Percentiles rank a stretch among this genome's conserved stretches.
These are phyloP conservation scores for Gonioctena quinquepunctata DNA, from an alignment of 1,140 invertebrate species.

Conservation along the genomic window DNA sequence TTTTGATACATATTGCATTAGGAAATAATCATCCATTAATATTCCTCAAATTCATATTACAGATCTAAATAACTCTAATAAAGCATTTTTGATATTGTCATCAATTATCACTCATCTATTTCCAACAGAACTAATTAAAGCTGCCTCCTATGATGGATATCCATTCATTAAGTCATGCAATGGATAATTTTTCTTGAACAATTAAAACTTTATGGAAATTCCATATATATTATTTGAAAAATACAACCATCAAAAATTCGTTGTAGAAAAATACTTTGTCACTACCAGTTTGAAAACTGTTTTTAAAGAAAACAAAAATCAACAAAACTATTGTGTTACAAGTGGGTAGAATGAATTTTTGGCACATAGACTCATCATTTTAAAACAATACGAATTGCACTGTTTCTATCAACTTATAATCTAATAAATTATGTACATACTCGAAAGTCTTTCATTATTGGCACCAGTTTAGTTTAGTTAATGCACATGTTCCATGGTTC, in stretches of 20 bases:
- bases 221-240: no score
- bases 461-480: constrained; percentile 39
- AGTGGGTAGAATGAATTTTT: constrained; percentile 28
- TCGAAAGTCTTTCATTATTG: constrained; percentile 33
- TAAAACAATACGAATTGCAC: constrained; percentile 31
- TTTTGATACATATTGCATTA: neutral
- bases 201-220: no score
- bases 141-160: constrained; percentile 26
- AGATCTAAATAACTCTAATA: neutral
- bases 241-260: no score
- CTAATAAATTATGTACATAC: constrained; percentile 25
- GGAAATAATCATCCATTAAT: neutral
- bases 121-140: constrained; percentile 30
- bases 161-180: no score
- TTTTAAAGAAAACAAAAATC: neutral
- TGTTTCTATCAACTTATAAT: constrained; percentile 17
- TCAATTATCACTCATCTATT: constrained; percentile 25
- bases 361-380: constrained; percentile 31
- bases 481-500: constrained; percentile 34
- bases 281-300: no score
- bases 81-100: constrained; percentile 31
- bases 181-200: no score
- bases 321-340: neutral
- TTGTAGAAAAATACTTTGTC: no score
- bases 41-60: constrained; percentile 1